Conservation (phyloP, 2,888 invertebrate species). For the Cephus spinipes region DNA sequence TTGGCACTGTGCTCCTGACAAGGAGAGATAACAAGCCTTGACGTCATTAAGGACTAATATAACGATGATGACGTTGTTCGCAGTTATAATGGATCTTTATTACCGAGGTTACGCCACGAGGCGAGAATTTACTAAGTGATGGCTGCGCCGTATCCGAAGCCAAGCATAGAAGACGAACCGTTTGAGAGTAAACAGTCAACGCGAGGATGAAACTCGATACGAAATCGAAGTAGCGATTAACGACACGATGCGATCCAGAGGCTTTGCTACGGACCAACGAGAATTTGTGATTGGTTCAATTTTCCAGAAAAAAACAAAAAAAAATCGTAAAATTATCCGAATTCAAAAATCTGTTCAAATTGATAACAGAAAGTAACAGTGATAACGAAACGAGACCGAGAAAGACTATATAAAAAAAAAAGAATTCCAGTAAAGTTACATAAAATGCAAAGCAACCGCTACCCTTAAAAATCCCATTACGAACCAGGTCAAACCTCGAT, state of each 20-base stretch:
- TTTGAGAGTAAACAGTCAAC: slow-evolving; percentile 28
- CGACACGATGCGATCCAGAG: slow-evolving; percentile 23
- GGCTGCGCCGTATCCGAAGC: slow-evolving; percentile 17
- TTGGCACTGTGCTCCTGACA: neutral
- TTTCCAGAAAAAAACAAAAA: slow-evolving; percentile 44
- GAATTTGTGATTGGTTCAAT: slow-evolving; percentile 57
- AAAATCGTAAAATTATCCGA: neutral
- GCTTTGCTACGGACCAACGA: slow-evolving; percentile 15
- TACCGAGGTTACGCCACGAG: slow-evolving; percentile 17
- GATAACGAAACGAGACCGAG: neutral
- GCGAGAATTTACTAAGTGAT: slow-evolving; percentile 39
- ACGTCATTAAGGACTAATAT: slow-evolving; percentile 3
- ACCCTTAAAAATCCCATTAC: too few relatives aligned
- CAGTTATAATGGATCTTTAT: slow-evolving; percentile 8
- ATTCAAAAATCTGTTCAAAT: neutral
- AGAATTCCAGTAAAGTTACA: neutral
- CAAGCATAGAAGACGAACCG: slow-evolving; percentile 10
- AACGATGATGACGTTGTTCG: slow-evolving; percentile 1
- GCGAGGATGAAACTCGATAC: slow-evolving; percentile 63
- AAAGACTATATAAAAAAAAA: neutral
- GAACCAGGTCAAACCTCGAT: too few relatives aligned
- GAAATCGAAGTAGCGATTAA: slow-evolving; percentile 61
- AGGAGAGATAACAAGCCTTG: neutral
- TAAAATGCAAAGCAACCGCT: neutral
- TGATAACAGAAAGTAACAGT: neutral